Evolutionary conservation across 1,140 invertebrate genomes (phyloP).

Genomic region (Brachionus rotundiformis): DNA sequence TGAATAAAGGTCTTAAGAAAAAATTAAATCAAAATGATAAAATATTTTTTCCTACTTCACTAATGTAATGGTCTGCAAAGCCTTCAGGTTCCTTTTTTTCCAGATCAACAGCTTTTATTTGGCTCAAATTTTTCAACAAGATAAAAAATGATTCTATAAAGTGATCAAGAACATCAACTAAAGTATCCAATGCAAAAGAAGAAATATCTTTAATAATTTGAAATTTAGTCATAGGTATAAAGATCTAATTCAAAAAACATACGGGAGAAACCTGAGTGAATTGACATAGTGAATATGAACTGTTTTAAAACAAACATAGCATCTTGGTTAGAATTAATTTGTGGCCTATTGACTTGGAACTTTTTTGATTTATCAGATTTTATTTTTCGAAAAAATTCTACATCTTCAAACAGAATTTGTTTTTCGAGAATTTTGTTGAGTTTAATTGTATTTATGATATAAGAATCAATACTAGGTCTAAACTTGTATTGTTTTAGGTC

Average conservation of each 20-base stretch:
- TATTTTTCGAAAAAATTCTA: constrained; percentile 36
- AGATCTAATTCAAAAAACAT: not conserved
- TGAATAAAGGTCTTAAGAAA: not conserved
- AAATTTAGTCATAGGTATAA: not conserved
- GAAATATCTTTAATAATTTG: not conserved
- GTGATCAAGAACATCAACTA: constrained; percentile 33
- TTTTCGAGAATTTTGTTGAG: constrained; percentile 25
- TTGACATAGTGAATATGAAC: constrained; percentile 26
- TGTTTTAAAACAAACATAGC: not conserved
- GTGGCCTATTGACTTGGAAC: not conserved
- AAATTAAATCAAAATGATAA: not conserved
- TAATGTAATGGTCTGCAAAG: not conserved
- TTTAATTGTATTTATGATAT: constrained; percentile 46
- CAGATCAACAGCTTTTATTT: not conserved
- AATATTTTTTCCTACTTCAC: not conserved
- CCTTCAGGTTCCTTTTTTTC: not conserved
- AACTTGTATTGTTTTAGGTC: not conserved
- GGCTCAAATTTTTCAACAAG: constrained; percentile 39
- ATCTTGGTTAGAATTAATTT: not conserved
- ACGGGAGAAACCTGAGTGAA: constrained; percentile 25
- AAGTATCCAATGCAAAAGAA: constrained; percentile 24
- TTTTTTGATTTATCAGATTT: not conserved
- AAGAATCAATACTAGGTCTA: constrained; percentile 34
- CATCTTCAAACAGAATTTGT: not conserved
- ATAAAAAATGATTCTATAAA: constrained; percentile 38